phyloP scores from a whole-genome alignment of 2,797 vertebrate genomes.

The Esox lucius region DNA sequence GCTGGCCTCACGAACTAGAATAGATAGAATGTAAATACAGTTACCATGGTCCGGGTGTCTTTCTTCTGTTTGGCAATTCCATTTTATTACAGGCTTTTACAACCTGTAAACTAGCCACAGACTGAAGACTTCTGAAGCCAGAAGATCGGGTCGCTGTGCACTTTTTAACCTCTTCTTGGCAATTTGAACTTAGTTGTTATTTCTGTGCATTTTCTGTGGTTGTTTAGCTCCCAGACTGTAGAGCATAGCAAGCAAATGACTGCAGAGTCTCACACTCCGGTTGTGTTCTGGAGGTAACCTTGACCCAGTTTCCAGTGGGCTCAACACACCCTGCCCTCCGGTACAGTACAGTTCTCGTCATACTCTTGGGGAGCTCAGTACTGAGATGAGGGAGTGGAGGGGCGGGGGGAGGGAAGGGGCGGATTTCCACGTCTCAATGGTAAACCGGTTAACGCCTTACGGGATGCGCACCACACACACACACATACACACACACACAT shows the following conservation, averaged over 20 bases:
- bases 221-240: not conserved
- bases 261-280: slow-evolving; percentile 9
- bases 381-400: slow-evolving; percentile 34
- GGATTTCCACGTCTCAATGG: slow-evolving; percentile 10
- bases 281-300: slow-evolving; percentile 61
- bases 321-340: slow-evolving; percentile 33
- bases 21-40: too few species aligned
- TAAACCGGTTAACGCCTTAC: not conserved
- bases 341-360: slow-evolving; percentile 23
- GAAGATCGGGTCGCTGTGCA: not conserved
- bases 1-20: too few species aligned
- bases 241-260: not conserved
- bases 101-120: not conserved
- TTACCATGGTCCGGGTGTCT: not conserved
- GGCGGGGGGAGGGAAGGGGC: slow-evolving; percentile 26
- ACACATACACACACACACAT: slow-evolving; percentile 7
- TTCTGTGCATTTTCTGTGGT: not conserved
- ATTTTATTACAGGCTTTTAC: not conserved
- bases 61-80: not conserved
- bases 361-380: slow-evolving; percentile 56
- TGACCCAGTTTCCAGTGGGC: slow-evolving; percentile 68
- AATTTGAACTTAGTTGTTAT: not conserved
- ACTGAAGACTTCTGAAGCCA: not conserved
- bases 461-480: not conserved
- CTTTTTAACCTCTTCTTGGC: not conserved